Evolutionary conservation across 2,113 vertebrate genomes (phyloP).

Genomic region (Carettochelys insculpta): DNA sequence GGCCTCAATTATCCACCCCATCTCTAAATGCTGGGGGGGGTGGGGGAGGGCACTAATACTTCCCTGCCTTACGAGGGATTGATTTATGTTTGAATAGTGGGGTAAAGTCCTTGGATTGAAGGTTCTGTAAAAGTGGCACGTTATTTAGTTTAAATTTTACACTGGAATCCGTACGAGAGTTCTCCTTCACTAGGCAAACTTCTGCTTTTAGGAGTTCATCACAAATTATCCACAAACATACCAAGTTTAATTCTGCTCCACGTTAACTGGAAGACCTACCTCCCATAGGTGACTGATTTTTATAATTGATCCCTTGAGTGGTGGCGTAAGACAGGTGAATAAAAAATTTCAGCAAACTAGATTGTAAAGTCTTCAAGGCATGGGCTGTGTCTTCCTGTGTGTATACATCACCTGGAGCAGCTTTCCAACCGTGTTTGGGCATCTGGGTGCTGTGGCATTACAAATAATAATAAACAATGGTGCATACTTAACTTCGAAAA

Average conservation of each 20-base stretch:
- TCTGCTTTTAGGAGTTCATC: background rate
- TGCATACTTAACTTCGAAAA: constrained; percentile 7
- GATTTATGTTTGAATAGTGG: background rate
- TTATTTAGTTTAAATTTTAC: background rate
- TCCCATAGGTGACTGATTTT: background rate
- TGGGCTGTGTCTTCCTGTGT: background rate
- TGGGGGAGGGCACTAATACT: too few species aligned
- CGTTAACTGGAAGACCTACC: background rate
- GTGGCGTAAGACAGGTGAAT: background rate
- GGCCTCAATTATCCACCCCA: background rate
- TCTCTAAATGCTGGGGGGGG: background rate
- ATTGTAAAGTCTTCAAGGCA: background rate
- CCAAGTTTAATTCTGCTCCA: background rate
- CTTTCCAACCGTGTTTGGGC: background rate
- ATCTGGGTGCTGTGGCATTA: background rate
- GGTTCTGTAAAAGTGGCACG: background rate
- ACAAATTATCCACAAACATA: background rate
- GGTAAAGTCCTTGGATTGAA: background rate
- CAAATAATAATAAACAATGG: background rate
- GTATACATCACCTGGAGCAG: background rate
- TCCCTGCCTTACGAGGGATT: background rate
- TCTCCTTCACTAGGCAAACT: background rate
- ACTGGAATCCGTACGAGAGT: background rate
- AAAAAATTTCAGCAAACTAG: background rate
- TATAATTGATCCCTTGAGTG: background rate